Evolutionary conservation across 1,140 invertebrate species (phyloP).

Genomic region (Lysiphlebus fabarum): DNA sequence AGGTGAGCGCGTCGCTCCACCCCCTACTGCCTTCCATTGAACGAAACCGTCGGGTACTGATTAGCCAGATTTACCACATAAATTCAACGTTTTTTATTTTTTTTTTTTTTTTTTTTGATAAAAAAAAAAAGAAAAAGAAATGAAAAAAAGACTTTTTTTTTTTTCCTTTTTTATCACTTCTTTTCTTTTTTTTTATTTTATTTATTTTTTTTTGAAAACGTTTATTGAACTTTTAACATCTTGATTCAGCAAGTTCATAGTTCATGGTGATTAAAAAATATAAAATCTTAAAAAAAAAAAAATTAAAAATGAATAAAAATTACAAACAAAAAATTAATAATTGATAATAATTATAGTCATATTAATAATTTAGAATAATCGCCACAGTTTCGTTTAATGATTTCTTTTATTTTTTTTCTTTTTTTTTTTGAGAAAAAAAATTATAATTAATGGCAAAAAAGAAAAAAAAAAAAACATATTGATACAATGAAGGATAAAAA

Average conservation of each 20-base stretch:
- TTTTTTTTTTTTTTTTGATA: not conserved
- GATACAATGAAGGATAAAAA: too few species aligned
- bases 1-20: constrained; percentile 56
- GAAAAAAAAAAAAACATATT: not conserved
- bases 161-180: too few species aligned
- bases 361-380: not conserved
- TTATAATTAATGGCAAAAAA: too few species aligned
- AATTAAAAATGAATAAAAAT: too few species aligned
- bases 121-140: not conserved
- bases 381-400: constrained; percentile 13
- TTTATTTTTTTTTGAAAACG: not conserved
- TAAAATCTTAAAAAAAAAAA: too few species aligned
- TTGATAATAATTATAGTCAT: too few species aligned
- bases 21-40: constrained; percentile 54
- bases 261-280: too few species aligned
- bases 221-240: too few species aligned
- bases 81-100: constrained; percentile 1
- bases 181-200: not conserved
- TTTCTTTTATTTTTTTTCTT: not conserved
- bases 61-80: constrained; percentile 28
- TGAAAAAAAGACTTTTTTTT: too few species aligned
- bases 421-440: not conserved
- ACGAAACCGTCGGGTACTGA: constrained; percentile 32
- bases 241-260: too few species aligned
- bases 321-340: too few species aligned